These are phyloP conservation scores for Odontophorus gujanensis DNA, from an alignment of 2,113 vertebrate genomes.

Conservation along the genomic window DNA sequence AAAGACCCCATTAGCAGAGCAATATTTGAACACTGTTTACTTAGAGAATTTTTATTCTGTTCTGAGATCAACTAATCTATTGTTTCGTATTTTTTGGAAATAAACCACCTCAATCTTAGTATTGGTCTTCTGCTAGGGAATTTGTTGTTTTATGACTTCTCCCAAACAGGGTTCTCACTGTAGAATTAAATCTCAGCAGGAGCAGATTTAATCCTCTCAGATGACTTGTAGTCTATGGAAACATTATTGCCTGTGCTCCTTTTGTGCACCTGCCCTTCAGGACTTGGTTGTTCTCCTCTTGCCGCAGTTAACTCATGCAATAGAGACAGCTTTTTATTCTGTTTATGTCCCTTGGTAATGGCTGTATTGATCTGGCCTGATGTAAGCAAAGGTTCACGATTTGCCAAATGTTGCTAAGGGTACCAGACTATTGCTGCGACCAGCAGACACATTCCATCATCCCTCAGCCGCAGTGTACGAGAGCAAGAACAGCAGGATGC, in stretches of 20 bases:
- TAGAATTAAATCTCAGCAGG: slow-evolving; percentile 52
- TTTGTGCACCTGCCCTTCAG: slow-evolving; percentile 54
- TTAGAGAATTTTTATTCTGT: neutral
- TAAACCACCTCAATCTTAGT: slow-evolving; percentile 39
- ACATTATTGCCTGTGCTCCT: slow-evolving; percentile 32
- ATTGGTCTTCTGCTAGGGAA: slow-evolving; percentile 44
- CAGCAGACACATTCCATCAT: slow-evolving; percentile 56
- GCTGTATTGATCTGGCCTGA: slow-evolving; percentile 64
- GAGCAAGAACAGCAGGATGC: slow-evolving; percentile 15
- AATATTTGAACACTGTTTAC: neutral
- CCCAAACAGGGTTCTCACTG: neutral
- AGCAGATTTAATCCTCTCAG: slow-evolving; percentile 38
- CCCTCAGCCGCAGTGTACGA: neutral
- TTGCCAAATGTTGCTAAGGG: slow-evolving; percentile 38
- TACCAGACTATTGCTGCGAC: slow-evolving; percentile 55
- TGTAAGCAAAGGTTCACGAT: slow-evolving; percentile 64
- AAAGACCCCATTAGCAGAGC: neutral
- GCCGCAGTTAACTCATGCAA: slow-evolving; percentile 63
- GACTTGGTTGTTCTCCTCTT: slow-evolving; percentile 54
- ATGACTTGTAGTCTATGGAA: slow-evolving; percentile 41
- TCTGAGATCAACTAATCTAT: neutral
- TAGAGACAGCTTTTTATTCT: slow-evolving; percentile 55
- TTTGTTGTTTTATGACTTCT: slow-evolving; percentile 41
- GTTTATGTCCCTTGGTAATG: slow-evolving; percentile 64
- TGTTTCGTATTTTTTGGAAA: slow-evolving; percentile 50